Evolutionary conservation across 2,888 invertebrate genomes (phyloP), one percentile per base, ranked within the genome.

Genomic region (Sisyra terminalis): DNA sequence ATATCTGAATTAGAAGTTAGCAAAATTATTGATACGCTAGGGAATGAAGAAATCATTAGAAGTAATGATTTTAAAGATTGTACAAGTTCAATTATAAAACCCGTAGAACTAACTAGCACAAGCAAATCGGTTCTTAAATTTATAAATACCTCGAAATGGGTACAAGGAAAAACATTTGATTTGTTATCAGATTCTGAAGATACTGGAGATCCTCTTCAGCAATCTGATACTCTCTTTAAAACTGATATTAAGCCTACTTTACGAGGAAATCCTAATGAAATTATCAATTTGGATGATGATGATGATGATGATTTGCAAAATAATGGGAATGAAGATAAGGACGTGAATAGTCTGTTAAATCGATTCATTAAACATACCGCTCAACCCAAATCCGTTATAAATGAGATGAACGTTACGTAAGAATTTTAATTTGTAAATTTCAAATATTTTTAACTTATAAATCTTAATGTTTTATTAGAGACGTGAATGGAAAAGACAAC

Each of bases 331-430:
- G 54, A 56, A 46, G 50, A 32, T 4, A 67, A 69, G 36, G 82
- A 79, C 8, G 65, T 86, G 6, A 70, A 74, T 47, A 63, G 71
- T 44, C 65, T 89, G 29, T 74, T 83, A 57, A 70, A 83, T 50
- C 67, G 84, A 47, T 81, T 84, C 55, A 63, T 75, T 30, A 74
- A 75, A 53, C 85, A 86, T 51, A 65, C 75, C n/a, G n/a, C n/a
- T n/a, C n/a, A n/a, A n/a, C n/a, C n/a, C n/a, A n/a, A n/a, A n/a
- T 63, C 1, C 42, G 65, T 73, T 47, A 62, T 72, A 57, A 59
- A 70, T 52, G 64, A 70, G 54, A 61, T 72, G 48, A 65, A 75
- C 55, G 59, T 72, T 51, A 72, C 62, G 75, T 74, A 60, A 58
- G 60, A 49, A 29, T 35, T 40, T 31, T 44, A 44, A 24, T 14